Evolutionary conservation across 2,797 vertebrate genomes (phyloP), one percentile per base, ranked within the genome.

Genomic region (Poecilia velifera): DNA sequence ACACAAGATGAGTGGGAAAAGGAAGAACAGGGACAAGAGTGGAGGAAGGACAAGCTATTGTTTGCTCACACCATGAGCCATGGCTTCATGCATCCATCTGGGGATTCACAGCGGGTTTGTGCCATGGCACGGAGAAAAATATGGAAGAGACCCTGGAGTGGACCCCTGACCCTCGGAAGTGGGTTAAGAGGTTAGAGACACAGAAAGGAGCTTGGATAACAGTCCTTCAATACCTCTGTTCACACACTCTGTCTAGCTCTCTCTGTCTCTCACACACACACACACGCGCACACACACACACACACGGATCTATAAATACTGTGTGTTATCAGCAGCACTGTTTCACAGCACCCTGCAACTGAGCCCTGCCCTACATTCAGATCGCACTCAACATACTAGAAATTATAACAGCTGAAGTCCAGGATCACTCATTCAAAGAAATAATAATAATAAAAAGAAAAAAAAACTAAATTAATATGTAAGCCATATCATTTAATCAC

Each of bases 161-260:
- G 66, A 85, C 88, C 91, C 70, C 78, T 82, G 90, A 90, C 92
- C 87, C 41, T 72, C 2, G 78, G 88, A 95, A 94, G 84, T 93
- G 82, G 95, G 94, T 93, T 94, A 95, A 91, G 93, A 93, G 93
- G 95, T 95, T 93, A 94, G 86, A 91, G 89, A 93, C 82, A 92
- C 87, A 89, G 75, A 89, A 78, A 83, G 73, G 78, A 88, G 86
- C 87, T 93, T 86, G 76, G 84, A 92, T 90, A 91, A 90, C 86
- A 78, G 87, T 91, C 89, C 87, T 86, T 82, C 81, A 83, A 88
- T 88, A 90, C 91, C 84, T 87, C 90, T 3, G 51, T 83, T 78
- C 83, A 47, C 73, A 68, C 78, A 71, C 82, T 72, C 72, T 46
- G 53, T 80, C 77, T n/a, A 55, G 66, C 80, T 78, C 82, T 64